Evolutionary conservation across 2,888 invertebrate species (phyloP), one percentile per base, ranked within the genome.

Genomic region (Drosophila longiperda): DNA sequence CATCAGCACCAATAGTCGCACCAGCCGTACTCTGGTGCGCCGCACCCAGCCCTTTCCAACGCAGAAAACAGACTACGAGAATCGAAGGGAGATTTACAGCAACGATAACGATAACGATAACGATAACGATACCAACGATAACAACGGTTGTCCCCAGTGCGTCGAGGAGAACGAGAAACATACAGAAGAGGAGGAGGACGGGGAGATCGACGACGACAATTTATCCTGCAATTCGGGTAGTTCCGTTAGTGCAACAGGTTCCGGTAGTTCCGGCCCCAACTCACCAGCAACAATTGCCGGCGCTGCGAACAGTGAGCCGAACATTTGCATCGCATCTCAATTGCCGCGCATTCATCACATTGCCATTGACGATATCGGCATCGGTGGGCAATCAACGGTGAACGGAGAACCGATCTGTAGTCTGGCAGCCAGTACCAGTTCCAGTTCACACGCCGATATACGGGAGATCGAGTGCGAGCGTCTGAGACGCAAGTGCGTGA

Each of bases 381-480:
- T 70, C 42, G 77, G 87, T 17, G 57, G 57, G 8, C 57, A 42
- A 17, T 57, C 55, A 29, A 55, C 53, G 1, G 7, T 33, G 34
- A 45, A 40, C n/a, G 72, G 70, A n/a, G 75, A 66, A 64, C 11
- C 62, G n/a, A 64, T 17, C 7, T 60, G 59, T 20, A 53, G 83
- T 36, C 66, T 89, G 66, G 85, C 87, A 23, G 73, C 90, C 54
- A 90, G 81, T 36, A 72, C 80, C 80, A 78, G 67, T 50, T 78
- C 80, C 80, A 72, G 84, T 58, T 91, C 91, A 42, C 91, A 91
- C 87, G 91, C 92, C 49, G 91, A 91, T 73, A 88, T 92, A 61
- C 89, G 92, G 70, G 92, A 92, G 86, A 92, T 92, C 73, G 92
- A 92, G 76, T 91, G 91, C 83, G 92, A 92, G 75, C 91, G 91